A percentile compares a stretch with the other conserved stretches of the same genome.
phyloP scores from a whole-genome alignment of 1,140 invertebrate species.

The Drosophila auraria region DNA sequence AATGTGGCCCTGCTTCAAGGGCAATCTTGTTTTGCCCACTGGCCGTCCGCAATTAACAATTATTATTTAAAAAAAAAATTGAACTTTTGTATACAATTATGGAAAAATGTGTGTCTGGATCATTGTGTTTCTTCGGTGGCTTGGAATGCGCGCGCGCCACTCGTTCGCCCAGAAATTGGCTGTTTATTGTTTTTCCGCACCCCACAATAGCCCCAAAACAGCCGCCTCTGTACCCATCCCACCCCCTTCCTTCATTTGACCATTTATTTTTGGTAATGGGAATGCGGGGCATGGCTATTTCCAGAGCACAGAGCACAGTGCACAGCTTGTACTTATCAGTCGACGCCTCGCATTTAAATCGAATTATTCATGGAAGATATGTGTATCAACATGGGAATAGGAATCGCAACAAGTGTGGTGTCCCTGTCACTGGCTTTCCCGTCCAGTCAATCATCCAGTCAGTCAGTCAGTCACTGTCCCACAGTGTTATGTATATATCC shows the following conservation, averaged over 20 bases:
- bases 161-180: conserved; percentile 31
- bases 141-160: conserved; percentile 69
- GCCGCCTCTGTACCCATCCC: conserved; percentile 6
- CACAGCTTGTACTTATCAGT: conserved; percentile 70
- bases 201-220: conserved; percentile 49
- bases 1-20: conserved; percentile 52
- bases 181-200: conserved; percentile 76
- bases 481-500: conserved; percentile 8
- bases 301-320: conserved; percentile 46
- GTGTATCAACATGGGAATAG: conserved; percentile 11
- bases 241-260: not conserved
- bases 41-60: conserved; percentile 18
- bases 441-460: conserved; percentile 30
- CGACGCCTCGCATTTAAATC: conserved; percentile 61
- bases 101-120: conserved; percentile 27
- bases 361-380: conserved; percentile 59
- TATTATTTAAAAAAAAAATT: conserved; percentile 47
- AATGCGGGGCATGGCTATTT: conserved; percentile 71
- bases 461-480: conserved; percentile 33
- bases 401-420: conserved; percentile 63
- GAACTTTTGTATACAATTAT: conserved; percentile 51
- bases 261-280: conserved; percentile 65
- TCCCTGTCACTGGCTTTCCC: conserved; percentile 35
- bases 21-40: conserved; percentile 42
- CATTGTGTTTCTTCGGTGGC: conserved; percentile 24